Evolutionary conservation across 1,140 invertebrate species (phyloP).

Genomic region (Orchestia grillus): DNA sequence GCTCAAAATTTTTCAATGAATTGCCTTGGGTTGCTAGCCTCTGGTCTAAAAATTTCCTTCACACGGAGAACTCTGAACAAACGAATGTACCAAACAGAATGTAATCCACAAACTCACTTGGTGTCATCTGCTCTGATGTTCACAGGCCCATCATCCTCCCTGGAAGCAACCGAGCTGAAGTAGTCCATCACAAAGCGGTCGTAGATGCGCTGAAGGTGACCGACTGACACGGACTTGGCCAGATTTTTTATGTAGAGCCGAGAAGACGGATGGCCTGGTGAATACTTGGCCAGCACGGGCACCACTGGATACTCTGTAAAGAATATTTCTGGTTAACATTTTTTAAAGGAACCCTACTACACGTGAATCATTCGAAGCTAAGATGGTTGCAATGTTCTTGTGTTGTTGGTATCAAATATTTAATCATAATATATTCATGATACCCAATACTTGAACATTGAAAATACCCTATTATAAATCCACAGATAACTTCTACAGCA

Average conservation of each 20-base stretch:
- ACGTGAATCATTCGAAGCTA: too few relatives aligned
- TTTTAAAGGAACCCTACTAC: not conserved
- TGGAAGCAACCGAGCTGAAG: constrained; percentile 70
- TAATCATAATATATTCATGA: too few relatives aligned
- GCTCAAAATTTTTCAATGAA: too few relatives aligned
- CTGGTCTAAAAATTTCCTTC: not conserved
- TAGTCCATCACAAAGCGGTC: constrained; percentile 76
- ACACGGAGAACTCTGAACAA: not conserved
- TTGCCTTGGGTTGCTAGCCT: not conserved
- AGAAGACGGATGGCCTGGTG: constrained; percentile 82
- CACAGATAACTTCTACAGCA: too few relatives aligned
- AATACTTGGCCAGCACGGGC: constrained; percentile 90
- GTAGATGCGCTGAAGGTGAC: constrained; percentile 86
- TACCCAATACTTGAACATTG: too few relatives aligned
- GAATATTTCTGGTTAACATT: not conserved
- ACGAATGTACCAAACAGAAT: not conserved
- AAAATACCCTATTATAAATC: too few relatives aligned
- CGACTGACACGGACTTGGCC: constrained; percentile 81
- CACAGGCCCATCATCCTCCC: not conserved
- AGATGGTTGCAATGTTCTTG: too few relatives aligned
- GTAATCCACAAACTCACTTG: constrained; percentile 73
- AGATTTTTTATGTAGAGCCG: constrained; percentile 95
- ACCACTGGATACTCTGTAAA: constrained; percentile 81
- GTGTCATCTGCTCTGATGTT: not conserved
- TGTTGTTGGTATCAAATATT: too few relatives aligned